Evolutionary conservation across 2,888 invertebrate species (phyloP).

Genomic region (Drosophila mimica): DNA sequence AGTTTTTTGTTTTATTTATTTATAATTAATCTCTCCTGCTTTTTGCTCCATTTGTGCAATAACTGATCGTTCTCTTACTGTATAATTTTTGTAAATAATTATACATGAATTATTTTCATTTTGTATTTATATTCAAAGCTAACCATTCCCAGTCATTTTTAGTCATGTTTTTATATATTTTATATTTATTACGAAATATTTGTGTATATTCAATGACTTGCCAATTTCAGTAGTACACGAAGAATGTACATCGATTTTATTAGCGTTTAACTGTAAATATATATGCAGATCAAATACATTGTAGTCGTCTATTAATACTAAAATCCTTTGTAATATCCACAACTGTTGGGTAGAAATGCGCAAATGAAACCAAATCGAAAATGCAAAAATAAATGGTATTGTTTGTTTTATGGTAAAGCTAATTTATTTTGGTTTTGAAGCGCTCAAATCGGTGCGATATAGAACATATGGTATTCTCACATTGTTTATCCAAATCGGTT

Average conservation of each 20-base stretch:
- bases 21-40: not conserved
- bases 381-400: conserved; percentile 32
- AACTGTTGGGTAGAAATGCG: conserved; percentile 32
- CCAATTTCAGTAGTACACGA: conserved; percentile 25
- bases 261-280: conserved; percentile 45
- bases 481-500: conserved; percentile 48
- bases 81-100: conserved; percentile 3
- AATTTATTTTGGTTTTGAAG: conserved; percentile 49
- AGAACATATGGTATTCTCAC: conserved; percentile 53
- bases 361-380: conserved; percentile 32
- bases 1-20: conserved; percentile 14
- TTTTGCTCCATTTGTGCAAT: conserved; percentile 49
- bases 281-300: conserved; percentile 18
- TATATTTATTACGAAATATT: not conserved
- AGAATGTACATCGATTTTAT: conserved; percentile 16
- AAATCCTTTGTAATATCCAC: conserved; percentile 28
- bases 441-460: conserved; percentile 42
- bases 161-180: not conserved
- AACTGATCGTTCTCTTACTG: conserved; percentile 6
- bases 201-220: conserved; percentile 14
- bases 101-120: not conserved
- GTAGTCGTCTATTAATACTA: conserved; percentile 27
- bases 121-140: not conserved
- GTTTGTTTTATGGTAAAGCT: conserved; percentile 34
- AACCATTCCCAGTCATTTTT: conserved; percentile 4